Conservation (phyloP, 2,888 invertebrate genomes). For the Girardia tigrina region DNA sequence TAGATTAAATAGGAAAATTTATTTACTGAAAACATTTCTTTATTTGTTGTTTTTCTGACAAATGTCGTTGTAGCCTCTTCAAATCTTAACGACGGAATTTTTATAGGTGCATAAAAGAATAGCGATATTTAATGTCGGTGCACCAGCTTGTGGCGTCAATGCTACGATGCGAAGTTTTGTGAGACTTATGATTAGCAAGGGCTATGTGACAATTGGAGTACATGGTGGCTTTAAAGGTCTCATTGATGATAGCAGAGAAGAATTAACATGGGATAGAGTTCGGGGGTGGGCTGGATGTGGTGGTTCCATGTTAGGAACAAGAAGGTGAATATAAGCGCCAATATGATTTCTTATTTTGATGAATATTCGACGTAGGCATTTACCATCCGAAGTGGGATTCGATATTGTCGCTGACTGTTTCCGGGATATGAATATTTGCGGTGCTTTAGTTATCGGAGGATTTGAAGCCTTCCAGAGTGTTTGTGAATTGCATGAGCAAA, state of each 20-base stretch:
- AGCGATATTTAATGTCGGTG: slow-evolving; percentile 66
- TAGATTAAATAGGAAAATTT: no score
- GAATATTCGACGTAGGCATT: slow-evolving; percentile 53
- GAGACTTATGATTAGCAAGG: slow-evolving; percentile 79
- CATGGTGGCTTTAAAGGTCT: slow-evolving; percentile 90
- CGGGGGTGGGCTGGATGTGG: slow-evolving; percentile 92
- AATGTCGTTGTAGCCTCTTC: no score
- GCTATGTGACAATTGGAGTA: slow-evolving; percentile 78
- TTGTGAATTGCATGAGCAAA: slow-evolving; percentile 62
- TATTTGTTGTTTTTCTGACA: no score
- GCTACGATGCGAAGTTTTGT: slow-evolving; percentile 94
- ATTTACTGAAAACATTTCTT: no score
- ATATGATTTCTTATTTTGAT: background rate
- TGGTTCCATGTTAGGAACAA: slow-evolving; percentile 87
- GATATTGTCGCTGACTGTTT: slow-evolving; percentile 73
- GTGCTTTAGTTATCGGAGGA: slow-evolving; percentile 62
- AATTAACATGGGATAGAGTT: slow-evolving; percentile 69
- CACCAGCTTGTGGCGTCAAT: slow-evolving; percentile 98
- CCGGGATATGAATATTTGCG: slow-evolving; percentile 66
- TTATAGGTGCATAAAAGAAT: slow-evolving; percentile 12
- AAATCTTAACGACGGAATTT: no score
- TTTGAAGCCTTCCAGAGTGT: slow-evolving; percentile 86
- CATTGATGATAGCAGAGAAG: slow-evolving; percentile 63
- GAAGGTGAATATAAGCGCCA: slow-evolving; percentile 54
- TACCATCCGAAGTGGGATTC: slow-evolving; percentile 54